These are phyloP conservation scores for Pomatostomus ruficeps DNA, from an alignment of 2,113 vertebrate genomes.

Conservation along the genomic window DNA sequence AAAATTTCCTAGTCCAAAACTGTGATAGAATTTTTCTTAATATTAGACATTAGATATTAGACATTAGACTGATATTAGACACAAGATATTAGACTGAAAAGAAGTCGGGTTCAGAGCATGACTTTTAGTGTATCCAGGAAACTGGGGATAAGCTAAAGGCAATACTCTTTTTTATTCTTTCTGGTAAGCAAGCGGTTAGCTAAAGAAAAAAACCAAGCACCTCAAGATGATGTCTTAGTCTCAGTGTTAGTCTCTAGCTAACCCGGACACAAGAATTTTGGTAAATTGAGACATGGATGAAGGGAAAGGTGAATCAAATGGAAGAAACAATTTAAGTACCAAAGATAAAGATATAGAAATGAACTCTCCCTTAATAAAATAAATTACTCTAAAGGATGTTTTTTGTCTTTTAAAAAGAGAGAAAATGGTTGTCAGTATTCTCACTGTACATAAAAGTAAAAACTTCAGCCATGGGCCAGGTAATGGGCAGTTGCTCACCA, in stretches of 20 bases:
- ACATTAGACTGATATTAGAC: background rate
- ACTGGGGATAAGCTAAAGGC: background rate
- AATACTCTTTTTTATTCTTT: background rate
- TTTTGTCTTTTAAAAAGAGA: background rate
- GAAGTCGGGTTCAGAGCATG: background rate
- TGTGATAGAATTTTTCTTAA: background rate
- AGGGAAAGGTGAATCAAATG: background rate
- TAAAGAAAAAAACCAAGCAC: background rate
- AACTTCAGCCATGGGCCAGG: background rate
- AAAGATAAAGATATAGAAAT: background rate
- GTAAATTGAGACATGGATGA: background rate
- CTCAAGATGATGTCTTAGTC: background rate
- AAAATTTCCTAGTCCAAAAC: background rate
- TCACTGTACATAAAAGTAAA: background rate
- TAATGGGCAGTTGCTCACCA: background rate
- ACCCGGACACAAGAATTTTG: background rate
- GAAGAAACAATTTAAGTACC: background rate
- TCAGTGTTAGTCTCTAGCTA: background rate
- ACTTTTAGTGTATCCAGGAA: background rate
- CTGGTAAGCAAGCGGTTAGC: background rate
- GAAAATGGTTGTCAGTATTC: background rate
- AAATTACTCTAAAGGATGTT: background rate
- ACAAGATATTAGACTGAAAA: background rate
- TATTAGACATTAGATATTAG: background rate
- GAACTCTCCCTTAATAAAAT: background rate